phyloP scores from a whole-genome alignment of 2,888 invertebrate species.

The Congeria kusceri region DNA sequence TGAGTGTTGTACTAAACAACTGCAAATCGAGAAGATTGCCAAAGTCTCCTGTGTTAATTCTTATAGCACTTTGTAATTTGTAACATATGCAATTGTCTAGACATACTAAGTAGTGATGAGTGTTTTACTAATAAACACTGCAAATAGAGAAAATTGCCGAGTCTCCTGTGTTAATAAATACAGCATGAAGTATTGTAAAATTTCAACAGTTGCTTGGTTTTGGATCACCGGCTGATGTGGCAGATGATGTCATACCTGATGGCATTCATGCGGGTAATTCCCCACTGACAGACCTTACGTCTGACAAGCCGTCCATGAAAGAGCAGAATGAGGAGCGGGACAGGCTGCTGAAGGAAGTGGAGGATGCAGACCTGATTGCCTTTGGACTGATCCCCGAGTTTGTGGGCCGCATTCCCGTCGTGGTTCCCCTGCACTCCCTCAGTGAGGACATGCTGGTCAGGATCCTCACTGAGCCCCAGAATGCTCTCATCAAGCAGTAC shows the following conservation, averaged over 20 bases:
- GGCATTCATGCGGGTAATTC: no score
- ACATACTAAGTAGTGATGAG: no score
- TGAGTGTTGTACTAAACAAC: no score
- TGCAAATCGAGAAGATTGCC: no score
- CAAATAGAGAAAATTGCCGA: no score
- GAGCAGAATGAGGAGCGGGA: constrained; percentile 43
- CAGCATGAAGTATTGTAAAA: no score
- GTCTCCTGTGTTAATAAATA: no score
- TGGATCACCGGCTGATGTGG: constrained; percentile 27
- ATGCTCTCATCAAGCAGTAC: constrained; percentile 71
- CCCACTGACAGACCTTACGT: neutral
- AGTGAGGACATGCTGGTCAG: constrained; percentile 60
- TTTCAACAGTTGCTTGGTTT: constrained; percentile 58
- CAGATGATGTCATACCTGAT: neutral
- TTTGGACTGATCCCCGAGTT: constrained; percentile 75
- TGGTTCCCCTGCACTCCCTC: constrained; percentile 65
- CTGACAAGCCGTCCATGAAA: constrained; percentile 20
- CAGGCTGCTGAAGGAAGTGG: constrained; percentile 25
- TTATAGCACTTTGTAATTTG: no score
- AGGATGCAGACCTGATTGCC: constrained; percentile 58
- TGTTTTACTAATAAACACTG: no score
- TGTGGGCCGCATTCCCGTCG: constrained; percentile 69
- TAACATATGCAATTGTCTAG: no score
- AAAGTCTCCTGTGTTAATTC: no score
- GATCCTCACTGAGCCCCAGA: constrained; percentile 72